A percentile compares a stretch with the other conserved stretches of the same genome.
Evolutionary conservation across 2,113 vertebrate genomes (phyloP).

Genomic region (Grus americana): DNA sequence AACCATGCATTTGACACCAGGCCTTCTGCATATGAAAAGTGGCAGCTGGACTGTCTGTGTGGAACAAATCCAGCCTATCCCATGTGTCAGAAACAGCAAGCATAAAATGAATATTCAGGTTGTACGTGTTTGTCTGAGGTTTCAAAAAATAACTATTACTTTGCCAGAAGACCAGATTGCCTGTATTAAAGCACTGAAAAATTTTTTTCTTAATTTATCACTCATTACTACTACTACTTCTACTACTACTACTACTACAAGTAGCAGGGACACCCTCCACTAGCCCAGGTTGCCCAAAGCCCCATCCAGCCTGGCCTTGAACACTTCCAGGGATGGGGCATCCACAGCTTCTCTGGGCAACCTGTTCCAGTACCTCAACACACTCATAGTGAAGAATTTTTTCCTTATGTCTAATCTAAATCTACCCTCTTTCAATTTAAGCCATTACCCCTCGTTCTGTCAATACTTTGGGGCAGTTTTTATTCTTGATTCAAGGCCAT

Average conservation of each 20-base stretch:
- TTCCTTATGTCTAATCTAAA: too few species aligned
- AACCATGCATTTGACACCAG: neutral
- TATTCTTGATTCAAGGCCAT: neutral
- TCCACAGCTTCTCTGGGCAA: too few species aligned
- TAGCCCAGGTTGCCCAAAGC: too few species aligned
- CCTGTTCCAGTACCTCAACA: too few species aligned
- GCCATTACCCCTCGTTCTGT: too few species aligned
- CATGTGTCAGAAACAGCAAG: neutral
- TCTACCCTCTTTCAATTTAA: too few species aligned
- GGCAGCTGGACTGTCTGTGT: neutral
- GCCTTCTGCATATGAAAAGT: neutral
- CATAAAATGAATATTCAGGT: neutral
- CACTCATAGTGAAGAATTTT: too few species aligned
- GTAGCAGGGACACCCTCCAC: too few species aligned
- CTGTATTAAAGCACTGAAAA: neutral
- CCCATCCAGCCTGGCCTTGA: too few species aligned
- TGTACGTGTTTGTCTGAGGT: neutral
- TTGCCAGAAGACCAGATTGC: neutral
- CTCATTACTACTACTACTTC: neutral
- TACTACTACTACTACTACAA: too few species aligned
- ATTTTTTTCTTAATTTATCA: neutral
- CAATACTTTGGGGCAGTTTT: neutral
- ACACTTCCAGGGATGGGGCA: too few species aligned
- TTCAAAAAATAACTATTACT: neutral
- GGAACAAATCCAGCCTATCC: neutral